Conservation (phyloP, 2,888 invertebrate species). For the Volucella inanis region DNA sequence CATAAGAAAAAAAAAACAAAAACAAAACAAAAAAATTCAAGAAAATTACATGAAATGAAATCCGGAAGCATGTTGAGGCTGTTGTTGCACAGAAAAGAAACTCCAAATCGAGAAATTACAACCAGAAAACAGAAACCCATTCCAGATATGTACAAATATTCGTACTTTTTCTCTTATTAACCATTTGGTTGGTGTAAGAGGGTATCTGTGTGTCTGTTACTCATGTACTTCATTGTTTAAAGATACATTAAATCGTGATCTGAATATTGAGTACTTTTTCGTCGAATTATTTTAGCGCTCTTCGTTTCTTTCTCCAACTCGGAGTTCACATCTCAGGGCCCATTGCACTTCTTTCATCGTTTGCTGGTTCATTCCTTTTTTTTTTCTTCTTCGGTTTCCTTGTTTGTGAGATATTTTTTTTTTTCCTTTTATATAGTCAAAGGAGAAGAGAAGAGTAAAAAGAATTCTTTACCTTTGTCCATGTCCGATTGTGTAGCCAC, state of each 20-base stretch:
- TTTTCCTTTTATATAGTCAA: slow-evolving; percentile 16
- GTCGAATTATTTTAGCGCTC: slow-evolving; percentile 64
- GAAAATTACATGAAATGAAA: slow-evolving; percentile 71
- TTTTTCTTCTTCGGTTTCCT: slow-evolving; percentile 33
- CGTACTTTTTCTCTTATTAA: neutral
- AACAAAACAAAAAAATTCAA: slow-evolving; percentile 44
- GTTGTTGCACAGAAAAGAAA: neutral
- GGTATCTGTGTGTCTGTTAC: neutral
- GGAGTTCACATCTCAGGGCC: neutral
- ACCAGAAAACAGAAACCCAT: slow-evolving; percentile 29
- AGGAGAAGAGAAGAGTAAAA: slow-evolving; percentile 5
- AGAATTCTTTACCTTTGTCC: slow-evolving; percentile 72
- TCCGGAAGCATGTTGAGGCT: slow-evolving; percentile 65
- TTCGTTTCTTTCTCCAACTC: slow-evolving; percentile 3
- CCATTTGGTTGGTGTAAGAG: neutral
- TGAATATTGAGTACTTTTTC: slow-evolving; percentile 73
- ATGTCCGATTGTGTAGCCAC: slow-evolving; percentile 61
- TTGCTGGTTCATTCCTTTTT: slow-evolving; percentile 4
- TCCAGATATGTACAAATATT: slow-evolving; percentile 1
- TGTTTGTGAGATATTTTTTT: slow-evolving; percentile 14
- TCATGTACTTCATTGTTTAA: slow-evolving; percentile 66
- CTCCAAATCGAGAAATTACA: slow-evolving; percentile 19
- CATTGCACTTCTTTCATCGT: slow-evolving; percentile 15
- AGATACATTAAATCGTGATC: slow-evolving; percentile 74
- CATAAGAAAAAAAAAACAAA: too few relatives aligned